Evolutionary conservation across 2,888 invertebrate genomes (phyloP), one percentile per base, ranked within the genome.

Genomic region (Coleophora flavipennella): DNA sequence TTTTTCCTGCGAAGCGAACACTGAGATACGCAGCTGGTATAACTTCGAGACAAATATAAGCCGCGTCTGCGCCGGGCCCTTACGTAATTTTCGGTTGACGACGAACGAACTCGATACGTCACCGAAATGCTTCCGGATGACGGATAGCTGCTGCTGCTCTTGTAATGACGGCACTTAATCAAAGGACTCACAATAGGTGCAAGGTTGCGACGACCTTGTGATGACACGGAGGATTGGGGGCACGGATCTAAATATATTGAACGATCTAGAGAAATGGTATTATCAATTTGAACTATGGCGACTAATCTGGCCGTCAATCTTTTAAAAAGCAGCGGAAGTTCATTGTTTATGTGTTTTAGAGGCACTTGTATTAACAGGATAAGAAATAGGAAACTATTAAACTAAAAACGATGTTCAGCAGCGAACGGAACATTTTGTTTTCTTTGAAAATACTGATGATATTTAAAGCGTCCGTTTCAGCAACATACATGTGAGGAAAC

Each of bases 71-170:
- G 68, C 62, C 59, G 67, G 67, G 59, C 66, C 65, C 70, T 84
- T 83, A 78, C 80, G 80, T 76, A 81, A 83, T 65, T 67, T 68
- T 67, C 53, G 60, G 77, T 71, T 69, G 74, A 74, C 74, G 78
- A 67, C 72, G 79, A n/a, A 20, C 20, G 20, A 75, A 74, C 81
- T 74, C 71, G 64, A 79, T 73, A 81, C 81, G 79, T 81, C 83
- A 81, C 67, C 35, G 46, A 48, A 54, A 52, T 57, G 65, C 70
- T 81, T 80, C 83, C 83, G 80, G 66, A 76, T 70, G 73, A 77
- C 62, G 57, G 67, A 78, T 67, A 59, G 58, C 6, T 20, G 6
- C 20, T 6, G 6, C 55, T 51, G 50, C 62, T 66, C 60, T 51
- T 58, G 60, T 59, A 54, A 41, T 53, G 60, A 51, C 46, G 55